Conservation (phyloP, 2,797 vertebrate genomes). For the Sciaenops ocellatus region DNA sequence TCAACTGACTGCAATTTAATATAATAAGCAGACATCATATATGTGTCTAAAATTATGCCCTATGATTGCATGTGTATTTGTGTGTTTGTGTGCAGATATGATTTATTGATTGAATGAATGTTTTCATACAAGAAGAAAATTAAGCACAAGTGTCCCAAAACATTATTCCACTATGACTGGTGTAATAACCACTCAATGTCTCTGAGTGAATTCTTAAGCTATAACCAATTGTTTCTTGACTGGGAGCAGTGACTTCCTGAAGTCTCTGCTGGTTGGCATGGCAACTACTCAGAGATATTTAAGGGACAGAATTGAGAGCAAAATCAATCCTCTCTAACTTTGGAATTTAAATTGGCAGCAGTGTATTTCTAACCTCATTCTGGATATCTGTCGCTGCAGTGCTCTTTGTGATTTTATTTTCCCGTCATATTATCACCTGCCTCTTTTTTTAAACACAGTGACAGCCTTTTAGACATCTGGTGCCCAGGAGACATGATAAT, state of each 20-base stretch:
- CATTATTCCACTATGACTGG: constrained; percentile 27
- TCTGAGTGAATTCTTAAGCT: neutral
- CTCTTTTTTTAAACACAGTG: constrained; percentile 51
- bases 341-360: constrained; percentile 46
- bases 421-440: constrained; percentile 41
- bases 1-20: constrained; percentile 33
- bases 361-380: constrained; percentile 68
- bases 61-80: constrained; percentile 24
- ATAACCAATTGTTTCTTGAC: neutral
- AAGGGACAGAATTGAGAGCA: neutral
- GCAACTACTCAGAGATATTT: neutral
- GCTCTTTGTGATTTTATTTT: constrained; percentile 59
- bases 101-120: constrained; percentile 38
- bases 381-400: constrained; percentile 51
- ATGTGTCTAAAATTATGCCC: constrained; percentile 48
- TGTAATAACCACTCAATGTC: neutral
- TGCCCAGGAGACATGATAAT: constrained; percentile 49
- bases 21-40: constrained; percentile 45
- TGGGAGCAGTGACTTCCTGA: neutral
- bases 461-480: constrained; percentile 60
- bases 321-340: neutral
- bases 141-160: constrained; percentile 75
- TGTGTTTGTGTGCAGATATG: constrained; percentile 21
- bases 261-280: neutral
- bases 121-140: constrained; percentile 20